phyloP scores from a whole-genome alignment of 2,113 vertebrate genomes.

The Piprites chloris region DNA sequence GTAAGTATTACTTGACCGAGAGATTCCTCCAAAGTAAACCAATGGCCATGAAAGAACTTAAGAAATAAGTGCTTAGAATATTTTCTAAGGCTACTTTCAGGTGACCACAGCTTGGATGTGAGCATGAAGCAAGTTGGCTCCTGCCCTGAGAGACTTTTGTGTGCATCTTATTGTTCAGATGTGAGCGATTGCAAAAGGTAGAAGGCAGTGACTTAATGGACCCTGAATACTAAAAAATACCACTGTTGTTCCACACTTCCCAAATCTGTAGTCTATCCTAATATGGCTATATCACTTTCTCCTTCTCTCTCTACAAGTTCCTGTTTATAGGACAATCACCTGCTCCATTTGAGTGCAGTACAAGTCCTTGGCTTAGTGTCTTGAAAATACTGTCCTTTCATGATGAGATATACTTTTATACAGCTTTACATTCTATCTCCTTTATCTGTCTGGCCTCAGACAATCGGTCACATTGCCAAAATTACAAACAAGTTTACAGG shows the following conservation, averaged over 20 bases:
- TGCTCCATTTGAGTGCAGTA: background rate
- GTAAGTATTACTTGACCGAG: background rate
- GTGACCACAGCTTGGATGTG: background rate
- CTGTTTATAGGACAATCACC: background rate
- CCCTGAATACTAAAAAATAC: background rate
- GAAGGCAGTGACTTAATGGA: background rate
- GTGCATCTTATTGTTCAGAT: background rate
- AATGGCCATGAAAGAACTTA: background rate
- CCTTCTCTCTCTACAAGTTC: background rate
- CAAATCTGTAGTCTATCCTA: background rate
- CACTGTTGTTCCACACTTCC: background rate
- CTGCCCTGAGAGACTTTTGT: background rate
- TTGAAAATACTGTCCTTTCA: conserved; percentile 14
- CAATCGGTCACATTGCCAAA: background rate
- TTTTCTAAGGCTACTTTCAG: background rate
- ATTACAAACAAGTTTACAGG: background rate
- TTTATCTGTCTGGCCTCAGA: background rate
- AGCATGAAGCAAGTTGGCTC: background rate
- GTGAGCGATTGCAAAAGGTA: background rate
- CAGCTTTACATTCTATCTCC: background rate
- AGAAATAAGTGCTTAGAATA: background rate
- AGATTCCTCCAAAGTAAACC: background rate
- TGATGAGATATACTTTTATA: conserved; percentile 6
- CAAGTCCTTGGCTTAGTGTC: background rate
- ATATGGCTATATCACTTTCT: background rate